Base-by-base conservation (phyloP, 2,113 vertebrate species). In the Hepsetus odoe region DNA sequence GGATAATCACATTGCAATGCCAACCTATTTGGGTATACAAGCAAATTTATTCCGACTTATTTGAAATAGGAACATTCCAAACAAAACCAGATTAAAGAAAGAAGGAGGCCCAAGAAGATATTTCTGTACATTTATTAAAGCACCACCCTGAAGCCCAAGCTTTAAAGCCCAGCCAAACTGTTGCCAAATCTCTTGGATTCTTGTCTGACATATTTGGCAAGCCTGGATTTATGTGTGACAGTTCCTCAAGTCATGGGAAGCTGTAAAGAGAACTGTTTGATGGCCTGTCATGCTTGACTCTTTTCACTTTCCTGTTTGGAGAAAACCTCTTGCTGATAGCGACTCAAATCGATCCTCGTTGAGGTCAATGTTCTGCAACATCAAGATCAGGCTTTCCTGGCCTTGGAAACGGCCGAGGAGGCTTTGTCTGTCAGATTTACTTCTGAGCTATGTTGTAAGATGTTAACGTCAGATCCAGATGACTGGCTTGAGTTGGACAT, bases 291-390 rank as follows among this genome's bases (percentile, higher is more conserved):
- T 66, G 65, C 64, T 55, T 83, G 79, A n/a, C n/a, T n/a, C n/a
- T n/a, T 80, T 77, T 83, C 53, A 49, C 62, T 75, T 81, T 74
- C 56, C 55, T 61, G 24, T 62, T 61, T 49, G 51, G n/a, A 46
- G 35, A 42, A 49, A 71, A 13, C 5, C 42, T 40, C 59, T n/a
- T 71, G 22, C 26, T 44, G 42, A 26, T 2, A 28, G 6, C 22
- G 73, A n/a, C 32, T 66, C 14, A 18, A 20, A 33, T 1, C 18
- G 8, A 16, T 35, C 24, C 18, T 58, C 32, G 55, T 18, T 61
- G 9, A 28, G 30, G 35, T 74, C 61, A 53, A 10, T 24, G 51
- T 49, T 8, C 68, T 40, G 58, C 53, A 55, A 5, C 69, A 33
- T 69, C 62, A 59, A n/a, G n/a, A n/a, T n/a, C n/a, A n/a, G n/a